These are phyloP conservation scores for Chalcis sispes DNA, from an alignment of 2,888 invertebrate genomes.

Conservation along the genomic window DNA sequence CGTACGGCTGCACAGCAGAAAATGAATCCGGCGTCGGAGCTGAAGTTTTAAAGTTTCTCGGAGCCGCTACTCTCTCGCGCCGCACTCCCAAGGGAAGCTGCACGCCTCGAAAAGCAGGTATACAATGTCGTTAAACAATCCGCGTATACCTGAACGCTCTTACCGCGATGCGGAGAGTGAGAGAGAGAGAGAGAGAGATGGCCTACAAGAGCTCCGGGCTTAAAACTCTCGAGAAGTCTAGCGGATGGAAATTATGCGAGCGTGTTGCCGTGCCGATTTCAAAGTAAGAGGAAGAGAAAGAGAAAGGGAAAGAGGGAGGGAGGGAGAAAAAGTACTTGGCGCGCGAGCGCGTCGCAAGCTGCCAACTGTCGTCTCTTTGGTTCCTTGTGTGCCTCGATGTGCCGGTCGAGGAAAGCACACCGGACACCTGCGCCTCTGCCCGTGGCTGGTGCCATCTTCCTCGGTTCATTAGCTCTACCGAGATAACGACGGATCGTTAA, in stretches of 20 bases:
- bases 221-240: background rate
- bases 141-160: conserved; percentile 46
- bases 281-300: conserved; percentile 1
- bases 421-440: conserved; percentile 37
- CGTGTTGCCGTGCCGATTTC: conserved; percentile 26
- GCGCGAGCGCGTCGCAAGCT: conserved; percentile 26
- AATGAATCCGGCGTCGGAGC: too few species aligned
- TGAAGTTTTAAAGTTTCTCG: conserved; percentile 19
- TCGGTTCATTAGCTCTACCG: conserved; percentile 30
- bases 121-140: conserved; percentile 41
- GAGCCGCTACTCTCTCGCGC: conserved; percentile 24
- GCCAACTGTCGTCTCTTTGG: conserved; percentile 45
- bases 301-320: background rate
- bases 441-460: background rate
- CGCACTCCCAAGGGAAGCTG: conserved; percentile 8
- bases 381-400: too few species aligned
- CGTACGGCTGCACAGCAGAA: conserved; percentile 23
- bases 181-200: too few species aligned
- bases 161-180: too few species aligned
- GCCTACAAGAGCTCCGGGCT: conserved; percentile 14
- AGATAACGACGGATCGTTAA: conserved; percentile 10
- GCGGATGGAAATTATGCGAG: conserved; percentile 37
- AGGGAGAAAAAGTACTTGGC: conserved; percentile 36
- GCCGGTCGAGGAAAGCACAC: too few species aligned
- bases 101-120: conserved; percentile 30